These are phyloP conservation scores for Eurytoma californica DNA, from an alignment of 2,888 invertebrate species.

Conservation along the genomic window DNA sequence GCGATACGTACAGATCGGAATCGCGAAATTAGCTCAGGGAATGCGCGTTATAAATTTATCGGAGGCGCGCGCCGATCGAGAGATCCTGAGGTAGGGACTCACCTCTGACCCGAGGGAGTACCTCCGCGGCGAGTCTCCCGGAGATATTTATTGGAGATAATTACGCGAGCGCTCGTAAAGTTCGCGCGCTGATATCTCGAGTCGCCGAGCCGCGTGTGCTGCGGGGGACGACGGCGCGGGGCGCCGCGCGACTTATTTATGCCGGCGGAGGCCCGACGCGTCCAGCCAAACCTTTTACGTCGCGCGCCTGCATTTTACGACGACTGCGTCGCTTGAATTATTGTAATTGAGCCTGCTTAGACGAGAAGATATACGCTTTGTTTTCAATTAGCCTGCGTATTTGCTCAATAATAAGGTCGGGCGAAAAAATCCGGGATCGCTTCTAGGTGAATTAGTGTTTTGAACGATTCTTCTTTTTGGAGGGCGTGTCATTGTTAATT, in stretches of 20 bases:
- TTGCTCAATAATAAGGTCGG: conserved; percentile 22
- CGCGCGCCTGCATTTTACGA: conserved; percentile 32
- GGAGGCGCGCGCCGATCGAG: conserved; percentile 69
- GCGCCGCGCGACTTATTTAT: conserved; percentile 52
- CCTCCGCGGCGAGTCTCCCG: conserved; percentile 55
- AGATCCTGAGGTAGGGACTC: conserved; percentile 69
- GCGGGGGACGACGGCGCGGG: conserved; percentile 27
- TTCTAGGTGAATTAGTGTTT: background rate
- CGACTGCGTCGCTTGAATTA: conserved; percentile 44
- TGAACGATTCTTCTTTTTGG: background rate
- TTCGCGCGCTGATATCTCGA: conserved; percentile 69
- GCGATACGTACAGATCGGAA: conserved; percentile 61
- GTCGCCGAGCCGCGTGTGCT: conserved; percentile 41
- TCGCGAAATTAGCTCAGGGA: conserved; percentile 63
- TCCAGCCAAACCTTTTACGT: conserved; percentile 10
- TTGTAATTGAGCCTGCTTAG: conserved; percentile 53
- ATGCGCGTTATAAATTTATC: conserved; percentile 69
- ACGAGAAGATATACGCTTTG: conserved; percentile 36
- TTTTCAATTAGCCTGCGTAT: conserved; percentile 44
- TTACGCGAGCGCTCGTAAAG: conserved; percentile 75
- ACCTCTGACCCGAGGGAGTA: conserved; percentile 71
- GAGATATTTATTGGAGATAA: conserved; percentile 75
- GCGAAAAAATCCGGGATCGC: no score
- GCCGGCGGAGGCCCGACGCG: conserved; percentile 7
- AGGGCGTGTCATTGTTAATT: background rate